These are phyloP conservation scores for Drosophila tanythrix DNA, from an alignment of 2,888 invertebrate species.

Conservation along the genomic window DNA sequence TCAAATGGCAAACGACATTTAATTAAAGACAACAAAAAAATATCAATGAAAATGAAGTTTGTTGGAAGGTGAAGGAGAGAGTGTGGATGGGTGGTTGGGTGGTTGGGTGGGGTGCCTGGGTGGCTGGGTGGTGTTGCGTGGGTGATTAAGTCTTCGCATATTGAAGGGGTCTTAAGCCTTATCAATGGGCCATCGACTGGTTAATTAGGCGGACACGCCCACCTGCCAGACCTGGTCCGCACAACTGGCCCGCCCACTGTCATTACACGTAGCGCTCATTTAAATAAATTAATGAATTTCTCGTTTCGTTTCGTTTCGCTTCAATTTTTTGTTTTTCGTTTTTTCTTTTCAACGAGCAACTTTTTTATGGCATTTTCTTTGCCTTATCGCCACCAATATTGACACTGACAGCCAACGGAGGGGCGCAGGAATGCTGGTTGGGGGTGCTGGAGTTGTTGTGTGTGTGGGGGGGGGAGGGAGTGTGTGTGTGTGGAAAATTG, in stretches of 20 bases:
- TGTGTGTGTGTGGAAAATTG: conserved; percentile 39
- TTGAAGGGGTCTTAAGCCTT: conserved; percentile 43
- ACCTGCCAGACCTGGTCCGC: conserved; percentile 21
- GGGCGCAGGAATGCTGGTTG: not conserved
- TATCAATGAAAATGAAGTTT: conserved; percentile 13
- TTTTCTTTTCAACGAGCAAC: conserved; percentile 23
- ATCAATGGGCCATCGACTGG: conserved; percentile 64
- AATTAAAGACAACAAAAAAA: conserved; percentile 56
- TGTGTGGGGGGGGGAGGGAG: not conserved
- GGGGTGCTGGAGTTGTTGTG: not conserved
- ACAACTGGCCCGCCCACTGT: conserved; percentile 48
- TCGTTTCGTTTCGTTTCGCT: conserved; percentile 52
- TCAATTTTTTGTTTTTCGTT: conserved; percentile 18
- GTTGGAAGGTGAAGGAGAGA: not conserved
- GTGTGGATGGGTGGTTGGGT: not conserved
- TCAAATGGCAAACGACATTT: conserved; percentile 72
- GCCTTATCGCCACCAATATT: conserved; percentile 71
- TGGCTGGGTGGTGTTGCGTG: too few relatives aligned
- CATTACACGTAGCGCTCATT: conserved; percentile 74
- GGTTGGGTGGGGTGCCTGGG: not conserved
- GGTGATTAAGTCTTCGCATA: not conserved
- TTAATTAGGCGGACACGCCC: conserved; percentile 63
- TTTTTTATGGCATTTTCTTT: conserved; percentile 64
- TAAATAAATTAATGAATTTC: conserved; percentile 76
- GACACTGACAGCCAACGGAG: conserved; percentile 47